Evolutionary conservation across 2,797 vertebrate genomes (phyloP), one percentile per base, ranked within the genome.

Genomic region (Manis crassicaudata): DNA sequence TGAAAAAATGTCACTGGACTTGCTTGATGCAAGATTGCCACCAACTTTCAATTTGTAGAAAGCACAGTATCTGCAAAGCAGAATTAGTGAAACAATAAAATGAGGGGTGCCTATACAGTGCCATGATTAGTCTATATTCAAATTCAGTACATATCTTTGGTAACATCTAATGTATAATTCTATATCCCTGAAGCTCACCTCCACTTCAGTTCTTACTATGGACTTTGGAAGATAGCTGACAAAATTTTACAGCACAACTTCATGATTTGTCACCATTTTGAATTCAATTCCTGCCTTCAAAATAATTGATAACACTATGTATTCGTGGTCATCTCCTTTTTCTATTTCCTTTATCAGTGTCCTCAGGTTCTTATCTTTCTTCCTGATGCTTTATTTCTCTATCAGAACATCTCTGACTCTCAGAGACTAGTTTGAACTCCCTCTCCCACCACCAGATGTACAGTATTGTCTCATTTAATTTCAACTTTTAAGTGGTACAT

Each of bases 401-500:
- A 60, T 40, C 65, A 84, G 50, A 88, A 80, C 29, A 4, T 75
- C 23, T 90, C n/a, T 86, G 0, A 77, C 35, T 77, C 6, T 92
- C 52, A 76, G 27, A 54, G 68, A 81, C 14, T 79, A 76, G n/a
- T 86, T 35, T 92, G 75, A 89, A 70, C n/a, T 81, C 18, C 43
- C 37, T 63, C 27, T 77, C 35, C 9, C 50, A 85, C 43, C 67
- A 50, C 21, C 35, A 70, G 12, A 58, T 73, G 92, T 95, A 92
- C 20, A 82, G 43, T 87, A 62, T 85, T 92, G 18, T 80, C n/a
- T 94, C 20, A 60, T 37, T 94, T 92, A 85, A 84, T 56, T 80
- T 32, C 21, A 83, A 20, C 77, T 90, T 93, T 92, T 92, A 70
- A 84, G 80, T 29, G 13, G 1, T 67, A 14, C 73, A 5, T 60